phyloP scores from a whole-genome alignment of 1,140 invertebrate species.

The Pseudomyrmex concolor region DNA sequence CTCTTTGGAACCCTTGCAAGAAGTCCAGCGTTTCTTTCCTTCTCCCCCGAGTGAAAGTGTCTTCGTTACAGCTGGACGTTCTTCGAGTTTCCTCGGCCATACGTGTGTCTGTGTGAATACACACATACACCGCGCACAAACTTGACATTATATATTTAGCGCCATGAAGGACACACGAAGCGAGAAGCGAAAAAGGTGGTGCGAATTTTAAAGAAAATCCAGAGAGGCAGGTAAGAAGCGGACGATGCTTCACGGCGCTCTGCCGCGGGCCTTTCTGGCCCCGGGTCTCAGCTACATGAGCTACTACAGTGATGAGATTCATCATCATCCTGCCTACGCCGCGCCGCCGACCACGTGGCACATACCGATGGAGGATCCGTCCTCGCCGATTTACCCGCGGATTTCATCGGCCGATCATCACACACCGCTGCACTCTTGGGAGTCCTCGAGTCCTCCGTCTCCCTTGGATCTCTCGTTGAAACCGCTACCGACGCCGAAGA shows the following conservation, averaged over 20 bases:
- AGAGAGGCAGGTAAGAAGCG: neutral
- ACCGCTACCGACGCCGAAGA: slow-evolving; percentile 64
- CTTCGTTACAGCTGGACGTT: slow-evolving; percentile 16
- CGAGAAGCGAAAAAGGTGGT: neutral
- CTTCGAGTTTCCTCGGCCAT: slow-evolving; percentile 5
- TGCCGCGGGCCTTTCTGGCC: slow-evolving; percentile 81
- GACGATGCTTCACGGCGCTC: slow-evolving; percentile 81
- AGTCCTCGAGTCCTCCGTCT: slow-evolving; percentile 68
- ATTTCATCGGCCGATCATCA: slow-evolving; percentile 61
- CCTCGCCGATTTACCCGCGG: slow-evolving; percentile 64
- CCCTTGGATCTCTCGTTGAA: slow-evolving; percentile 85
- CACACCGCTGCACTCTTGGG: slow-evolving; percentile 66
- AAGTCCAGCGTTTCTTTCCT: neutral
- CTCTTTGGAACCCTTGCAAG: neutral
- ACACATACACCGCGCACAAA: too few species aligned
- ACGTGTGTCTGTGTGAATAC: too few species aligned
- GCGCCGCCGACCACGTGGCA: slow-evolving; percentile 62
- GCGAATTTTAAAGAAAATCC: slow-evolving; percentile 14
- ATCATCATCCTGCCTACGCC: slow-evolving; percentile 68
- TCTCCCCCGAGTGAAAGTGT: slow-evolving; percentile 18
- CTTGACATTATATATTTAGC: too few species aligned
- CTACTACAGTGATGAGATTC: slow-evolving; percentile 79
- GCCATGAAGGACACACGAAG: slow-evolving; percentile 10
- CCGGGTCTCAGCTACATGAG: slow-evolving; percentile 79
- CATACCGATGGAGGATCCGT: slow-evolving; percentile 75